These are phyloP conservation scores for Tanypteryx hageni DNA, from an alignment of 2,888 invertebrate genomes.

Conservation along the genomic window DNA sequence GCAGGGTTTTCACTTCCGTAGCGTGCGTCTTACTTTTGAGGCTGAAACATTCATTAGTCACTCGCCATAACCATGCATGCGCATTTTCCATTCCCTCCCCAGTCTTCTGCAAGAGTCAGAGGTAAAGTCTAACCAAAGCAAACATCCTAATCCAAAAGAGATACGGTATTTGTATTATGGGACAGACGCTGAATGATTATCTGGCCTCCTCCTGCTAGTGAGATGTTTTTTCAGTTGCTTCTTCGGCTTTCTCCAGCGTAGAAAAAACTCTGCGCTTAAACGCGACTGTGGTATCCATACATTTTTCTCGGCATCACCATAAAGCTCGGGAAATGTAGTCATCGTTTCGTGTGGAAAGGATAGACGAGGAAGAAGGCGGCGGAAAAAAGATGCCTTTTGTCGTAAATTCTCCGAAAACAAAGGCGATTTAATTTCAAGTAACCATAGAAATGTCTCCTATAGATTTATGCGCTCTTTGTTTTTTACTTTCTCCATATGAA, in stretches of 20 bases:
- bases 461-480: too few species aligned
- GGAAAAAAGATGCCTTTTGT: background rate
- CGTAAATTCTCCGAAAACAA: background rate
- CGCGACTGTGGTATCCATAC: background rate
- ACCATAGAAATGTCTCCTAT: too few species aligned
- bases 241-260: background rate
- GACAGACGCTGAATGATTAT: background rate
- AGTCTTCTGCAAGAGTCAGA: background rate
- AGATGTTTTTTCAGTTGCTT: slow-evolving; percentile 2
- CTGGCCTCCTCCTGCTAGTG: background rate
- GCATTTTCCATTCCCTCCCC: background rate
- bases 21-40: background rate
- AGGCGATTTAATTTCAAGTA: background rate
- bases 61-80: background rate
- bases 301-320: background rate
- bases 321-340: background rate
- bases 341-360: background rate
- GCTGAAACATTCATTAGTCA: slow-evolving; percentile 17
- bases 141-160: background rate
- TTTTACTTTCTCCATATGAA: too few species aligned
- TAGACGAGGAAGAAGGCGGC: background rate
- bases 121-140: background rate
- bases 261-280: background rate
- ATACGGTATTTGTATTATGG: background rate
- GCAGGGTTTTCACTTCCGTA: background rate